These are phyloP conservation scores for Dreissena polymorpha DNA, from an alignment of 1,140 invertebrate species.

Conservation along the genomic window DNA sequence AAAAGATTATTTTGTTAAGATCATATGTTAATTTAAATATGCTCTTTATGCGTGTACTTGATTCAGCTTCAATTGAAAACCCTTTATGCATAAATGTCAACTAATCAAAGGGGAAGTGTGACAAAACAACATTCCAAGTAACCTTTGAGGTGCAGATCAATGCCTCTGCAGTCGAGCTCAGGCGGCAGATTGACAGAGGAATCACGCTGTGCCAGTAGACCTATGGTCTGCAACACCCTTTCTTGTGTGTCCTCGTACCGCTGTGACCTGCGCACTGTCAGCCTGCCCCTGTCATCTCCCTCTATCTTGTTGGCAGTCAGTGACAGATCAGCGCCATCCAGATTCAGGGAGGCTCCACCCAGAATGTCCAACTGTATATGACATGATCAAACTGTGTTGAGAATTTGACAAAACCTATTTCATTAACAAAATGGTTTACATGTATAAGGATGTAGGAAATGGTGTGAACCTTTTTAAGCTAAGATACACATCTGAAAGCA, in stretches of 20 bases:
- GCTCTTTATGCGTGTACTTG: too few species aligned
- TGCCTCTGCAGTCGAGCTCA: conserved; percentile 64
- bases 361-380: conserved; percentile 63
- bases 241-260: conserved; percentile 44
- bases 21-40: too few species aligned
- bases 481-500: too few species aligned
- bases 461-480: background rate
- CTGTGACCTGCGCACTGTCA: conserved; percentile 60
- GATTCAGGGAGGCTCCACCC: conserved; percentile 60
- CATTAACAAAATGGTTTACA: background rate
- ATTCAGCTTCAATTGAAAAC: too few species aligned
- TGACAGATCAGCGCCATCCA: conserved; percentile 52
- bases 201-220: conserved; percentile 59
- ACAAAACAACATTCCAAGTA: too few species aligned
- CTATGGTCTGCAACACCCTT: conserved; percentile 59
- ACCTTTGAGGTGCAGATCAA: conserved; percentile 66
- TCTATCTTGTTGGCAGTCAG: conserved; percentile 52
- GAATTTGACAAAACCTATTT: background rate
- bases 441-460: background rate
- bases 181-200: conserved; percentile 61
- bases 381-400: background rate
- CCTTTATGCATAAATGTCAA: too few species aligned
- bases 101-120: too few species aligned
- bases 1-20: too few species aligned
- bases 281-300: conserved; percentile 65